Evolutionary conservation across 2,888 invertebrate genomes (phyloP), one percentile per base, ranked within the genome.

Genomic region (Congeria kusceri): DNA sequence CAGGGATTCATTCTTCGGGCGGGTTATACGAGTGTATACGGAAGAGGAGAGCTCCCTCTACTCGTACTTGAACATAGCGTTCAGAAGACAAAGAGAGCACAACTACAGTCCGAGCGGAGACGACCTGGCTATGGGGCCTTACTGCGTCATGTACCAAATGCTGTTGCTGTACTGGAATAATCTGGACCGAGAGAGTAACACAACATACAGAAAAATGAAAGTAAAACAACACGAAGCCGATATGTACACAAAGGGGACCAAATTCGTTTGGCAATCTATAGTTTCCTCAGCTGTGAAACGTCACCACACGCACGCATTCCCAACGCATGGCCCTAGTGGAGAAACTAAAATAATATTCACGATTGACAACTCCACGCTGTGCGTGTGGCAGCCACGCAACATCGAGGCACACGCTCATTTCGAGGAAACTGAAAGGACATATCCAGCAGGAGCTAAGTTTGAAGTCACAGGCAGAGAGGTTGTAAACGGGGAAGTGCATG

Each of bases 51-150:
- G 53, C n/a, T 57, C 63, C 7, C n/a, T 80, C n/a, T 80, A 80
- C 47, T 68, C 68, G 3, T 44, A 59, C 20, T 32, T 77, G 13
- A 80, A 77, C 47, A 80, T 72, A 3, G 80, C 77, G 1, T 56
- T 80, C 3, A 44, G 80, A 13, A 59, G 80, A 61, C 77, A 80
- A 27, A 49, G 66, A n/a, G 61, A 59, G n/a, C 9, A 44, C 11
- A 68, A 65, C 0, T 80, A 73, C 49, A 65, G 44, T 49, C 77
- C 80, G 4, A 70, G 77, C 18, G 77, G 58, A 15, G 32, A 72
- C 2, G 80, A 80, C 29, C 68, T 80, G 15, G 80, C 80, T 3
- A 58, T 80, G 25, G 80, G 80, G 0, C 80, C 80, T 28, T 80
- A 76, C 32, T 44, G 68, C 11, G 28, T 76, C 5, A 64, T 80